phyloP scores from a whole-genome alignment of 2,797 vertebrate species.

The Crax fasciolata region DNA sequence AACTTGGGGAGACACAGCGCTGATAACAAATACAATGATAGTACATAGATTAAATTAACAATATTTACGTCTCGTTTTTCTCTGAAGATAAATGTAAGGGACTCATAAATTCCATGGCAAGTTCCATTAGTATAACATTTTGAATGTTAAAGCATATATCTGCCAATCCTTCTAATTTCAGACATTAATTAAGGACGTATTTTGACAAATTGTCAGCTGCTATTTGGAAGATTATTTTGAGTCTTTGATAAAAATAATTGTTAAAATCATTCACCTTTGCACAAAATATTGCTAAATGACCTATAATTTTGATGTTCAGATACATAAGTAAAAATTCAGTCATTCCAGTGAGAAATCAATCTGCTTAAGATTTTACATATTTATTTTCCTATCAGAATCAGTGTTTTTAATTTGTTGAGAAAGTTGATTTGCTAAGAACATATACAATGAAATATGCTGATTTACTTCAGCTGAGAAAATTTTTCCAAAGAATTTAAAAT shows the following conservation, averaged over 20 bases:
- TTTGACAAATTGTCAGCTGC: neutral
- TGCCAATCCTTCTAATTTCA: neutral
- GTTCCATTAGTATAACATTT: neutral
- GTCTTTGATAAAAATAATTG: neutral
- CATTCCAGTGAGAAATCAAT: neutral
- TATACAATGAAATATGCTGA: neutral
- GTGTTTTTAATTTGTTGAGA: neutral
- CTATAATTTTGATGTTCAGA: neutral
- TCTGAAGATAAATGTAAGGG: constrained; percentile 20
- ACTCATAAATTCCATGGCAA: neutral
- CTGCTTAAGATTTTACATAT: neutral
- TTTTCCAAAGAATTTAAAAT: neutral
- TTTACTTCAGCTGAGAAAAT: neutral
- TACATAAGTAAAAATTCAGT: neutral
- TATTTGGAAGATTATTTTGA: neutral
- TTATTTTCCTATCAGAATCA: neutral
- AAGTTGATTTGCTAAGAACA: neutral
- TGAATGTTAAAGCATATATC: constrained; percentile 3
- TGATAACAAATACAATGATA: constrained; percentile 60
- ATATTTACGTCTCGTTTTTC: constrained; percentile 43
- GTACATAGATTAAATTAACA: constrained; percentile 58
- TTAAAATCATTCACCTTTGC: neutral
- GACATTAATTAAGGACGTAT: neutral
- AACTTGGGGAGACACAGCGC: constrained; percentile 44
- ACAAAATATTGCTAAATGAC: neutral